Base-by-base conservation (phyloP, 2,797 vertebrate genomes). In the Halcyon chelicuti region DNA sequence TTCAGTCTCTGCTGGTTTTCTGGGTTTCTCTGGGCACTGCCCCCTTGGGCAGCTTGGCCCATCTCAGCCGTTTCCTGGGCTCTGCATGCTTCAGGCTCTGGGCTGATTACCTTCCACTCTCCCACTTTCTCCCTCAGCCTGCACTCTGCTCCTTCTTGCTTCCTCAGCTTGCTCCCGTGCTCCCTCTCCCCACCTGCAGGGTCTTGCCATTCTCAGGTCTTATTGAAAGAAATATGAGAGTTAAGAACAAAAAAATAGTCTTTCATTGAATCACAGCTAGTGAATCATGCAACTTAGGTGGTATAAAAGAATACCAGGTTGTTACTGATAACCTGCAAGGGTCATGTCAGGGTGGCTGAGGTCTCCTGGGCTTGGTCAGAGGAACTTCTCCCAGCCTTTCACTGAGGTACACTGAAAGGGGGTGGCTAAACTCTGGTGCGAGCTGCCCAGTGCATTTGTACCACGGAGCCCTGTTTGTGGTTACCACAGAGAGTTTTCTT, bases 381-480 rank as follows among this genome's bases (percentile, higher is more conserved):
- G n/a, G 22, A 66, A 40, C 9, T 15, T 52, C 15, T 54, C 7
- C 4, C 4, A 65, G 14, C 16, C 47, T 70, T 75, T 37, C 25
- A 9, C 15, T 22, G 37, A 58, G 16, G 31, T 28, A 14, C 10
- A 7, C 51, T 1, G 0, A 37, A 35, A 52, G 4, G 3, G 4
- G 8, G 14, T 33, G 13, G 15, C 25, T 54, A 23, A 40, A 14
- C 35, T 87, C 17, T 67, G 58, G 33, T 29, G 39, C 14, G 49
- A 44, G 26, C 22, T 83, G 47, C 25, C 47, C 26, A 23, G 28
- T 39, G 17, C 2, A 1, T 10, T 66, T 37, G 18, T 67, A 57
- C 26, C 8, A 10, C 0, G 1, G 33, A 58, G 19, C 23, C n/a
- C 29, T 0, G 0, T 37, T 84, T 68, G 28, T 37, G 4, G 29